Conservation (phyloP, 2,797 vertebrate genomes). For the Sebastiscus albofasciatus region DNA sequence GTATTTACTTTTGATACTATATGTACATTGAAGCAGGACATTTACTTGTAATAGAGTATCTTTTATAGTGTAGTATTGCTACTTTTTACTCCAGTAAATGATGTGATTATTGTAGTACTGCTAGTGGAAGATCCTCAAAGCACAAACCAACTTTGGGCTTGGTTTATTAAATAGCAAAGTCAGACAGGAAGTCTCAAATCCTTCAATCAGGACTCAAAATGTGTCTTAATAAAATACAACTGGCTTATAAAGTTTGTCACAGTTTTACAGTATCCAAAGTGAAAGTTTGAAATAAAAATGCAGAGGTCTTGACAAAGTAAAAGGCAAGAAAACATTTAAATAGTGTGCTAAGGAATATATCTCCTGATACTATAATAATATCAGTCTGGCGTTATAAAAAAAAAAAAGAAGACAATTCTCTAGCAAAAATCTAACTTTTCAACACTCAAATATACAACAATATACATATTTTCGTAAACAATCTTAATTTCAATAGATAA, state of each 20-base stretch:
- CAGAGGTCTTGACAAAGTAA: constrained; percentile 77
- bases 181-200: constrained; percentile 88
- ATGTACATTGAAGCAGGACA: neutral
- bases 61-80: neutral
- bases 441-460: constrained; percentile 90
- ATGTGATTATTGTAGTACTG: neutral
- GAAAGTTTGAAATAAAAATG: constrained; percentile 88
- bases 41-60: neutral
- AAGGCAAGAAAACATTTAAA: constrained; percentile 88
- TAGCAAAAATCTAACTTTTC: constrained; percentile 76
- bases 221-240: constrained; percentile 97
- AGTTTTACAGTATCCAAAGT: constrained; percentile 96
- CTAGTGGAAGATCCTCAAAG: constrained; percentile 38
- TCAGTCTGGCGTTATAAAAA: constrained; percentile 82
- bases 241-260: constrained; percentile 97
- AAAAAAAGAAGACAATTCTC: constrained; percentile 78
- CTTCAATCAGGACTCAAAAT: constrained; percentile 89
- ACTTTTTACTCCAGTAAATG: neutral
- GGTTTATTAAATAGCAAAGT: constrained; percentile 98
- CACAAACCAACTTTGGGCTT: constrained; percentile 66
- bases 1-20: too few species aligned
- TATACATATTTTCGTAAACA: constrained; percentile 96
- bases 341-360: constrained; percentile 87
- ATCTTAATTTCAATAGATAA: constrained; percentile 83
- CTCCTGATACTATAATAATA: constrained; percentile 84